These are phyloP conservation scores for Ceyx cyanopectus DNA, from an alignment of 2,113 vertebrate genomes.

Conservation along the genomic window DNA sequence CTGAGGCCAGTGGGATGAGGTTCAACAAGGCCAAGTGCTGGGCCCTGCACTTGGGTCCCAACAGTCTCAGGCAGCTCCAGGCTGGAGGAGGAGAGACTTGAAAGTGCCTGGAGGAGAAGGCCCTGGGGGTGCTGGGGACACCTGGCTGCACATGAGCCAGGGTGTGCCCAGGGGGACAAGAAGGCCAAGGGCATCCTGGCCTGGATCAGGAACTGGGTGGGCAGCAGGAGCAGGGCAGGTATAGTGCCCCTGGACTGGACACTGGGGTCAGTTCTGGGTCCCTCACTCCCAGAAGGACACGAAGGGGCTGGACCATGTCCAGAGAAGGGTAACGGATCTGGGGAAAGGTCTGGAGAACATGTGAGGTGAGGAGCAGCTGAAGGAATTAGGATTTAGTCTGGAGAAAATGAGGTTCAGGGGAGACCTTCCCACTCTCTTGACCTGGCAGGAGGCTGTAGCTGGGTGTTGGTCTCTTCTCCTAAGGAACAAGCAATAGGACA, in stretches of 20 bases:
- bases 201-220: not conserved
- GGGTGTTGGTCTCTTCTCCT: not conserved
- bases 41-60: no score
- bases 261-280: not conserved
- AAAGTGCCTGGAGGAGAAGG: not conserved
- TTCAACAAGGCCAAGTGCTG: not conserved
- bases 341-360: not conserved
- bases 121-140: not conserved
- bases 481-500: not conserved
- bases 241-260: not conserved
- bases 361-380: fast-evolving
- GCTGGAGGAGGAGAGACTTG: not conserved
- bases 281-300: not conserved
- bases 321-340: not conserved
- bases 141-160: not conserved
- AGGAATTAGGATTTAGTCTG: not conserved
- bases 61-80: not conserved
- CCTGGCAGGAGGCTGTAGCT: not conserved
- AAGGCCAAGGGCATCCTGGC: not conserved
- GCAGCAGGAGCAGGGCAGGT: not conserved
- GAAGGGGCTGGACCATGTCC: fast-evolving
- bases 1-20: not conserved
- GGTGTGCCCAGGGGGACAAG: not conserved
- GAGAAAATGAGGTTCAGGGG: not conserved
- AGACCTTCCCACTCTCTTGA: not conserved